Base-by-base conservation (phyloP, 2,797 vertebrate genomes). In the Sebastes goodei region DNA sequence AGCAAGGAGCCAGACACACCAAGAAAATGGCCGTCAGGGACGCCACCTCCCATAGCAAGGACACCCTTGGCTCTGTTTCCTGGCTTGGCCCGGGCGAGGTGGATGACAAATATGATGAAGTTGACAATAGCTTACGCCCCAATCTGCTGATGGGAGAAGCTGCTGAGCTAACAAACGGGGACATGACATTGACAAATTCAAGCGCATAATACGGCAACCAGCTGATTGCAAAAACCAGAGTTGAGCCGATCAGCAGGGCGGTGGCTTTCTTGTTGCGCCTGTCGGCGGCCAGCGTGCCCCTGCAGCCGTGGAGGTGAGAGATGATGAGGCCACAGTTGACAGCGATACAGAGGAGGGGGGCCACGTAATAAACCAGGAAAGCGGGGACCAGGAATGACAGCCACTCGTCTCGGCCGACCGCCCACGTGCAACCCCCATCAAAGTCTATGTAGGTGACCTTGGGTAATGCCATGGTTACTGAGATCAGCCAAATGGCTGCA, bases 381-480 rank as follows among this genome's bases (percentile, higher is more conserved):
- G 94, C 94, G 0, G 94, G 93, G 23, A 95, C 93, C 78, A 96
- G 90, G 84, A 95, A 95, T 71, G 88, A 91, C 55, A 95, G 83
- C 93, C 94, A 93, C 82, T 95, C 71, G 6, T 87, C 73, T 21
- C 15, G 81, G 7, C 89, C 90, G 23, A 94, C 87, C 0, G 89
- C 91, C 95, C 92, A 95, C 0, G 84, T 95, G 80, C 94, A 95
- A 4, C 92, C 88, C 1, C 86, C 82, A 0, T 92, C 82, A 23
- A 95, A 95, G 82, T 88, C 57, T 69, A 95, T 92, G 80, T 95
- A 95, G 60, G 94, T 95, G 87, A 96, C 93, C 76, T 95, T 95
- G 5, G 92, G 93, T 64, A 95, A 56, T 0, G 92, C 95, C 94
- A 95, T 94, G 70, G 93, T 83, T 12, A 96, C 62, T 0, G 90